These are phyloP conservation scores for Diabrotica virgifera DNA, from an alignment of 1,140 invertebrate genomes.

Conservation along the genomic window DNA sequence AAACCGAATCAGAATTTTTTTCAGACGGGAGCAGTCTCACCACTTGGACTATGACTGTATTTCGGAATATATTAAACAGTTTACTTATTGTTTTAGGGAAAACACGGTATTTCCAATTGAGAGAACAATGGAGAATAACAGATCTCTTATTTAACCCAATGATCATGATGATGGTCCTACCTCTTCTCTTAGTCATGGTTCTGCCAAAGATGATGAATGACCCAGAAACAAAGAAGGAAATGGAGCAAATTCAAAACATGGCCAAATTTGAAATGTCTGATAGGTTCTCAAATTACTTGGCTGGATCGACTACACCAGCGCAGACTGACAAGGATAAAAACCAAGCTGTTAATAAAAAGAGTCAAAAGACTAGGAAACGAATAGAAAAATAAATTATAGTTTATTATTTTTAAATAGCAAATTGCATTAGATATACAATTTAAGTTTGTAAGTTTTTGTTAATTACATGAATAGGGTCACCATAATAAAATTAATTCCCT, in stretches of 20 bases:
- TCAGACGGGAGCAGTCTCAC: no score
- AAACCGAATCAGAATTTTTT: no score
- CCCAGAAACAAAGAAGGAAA: constrained; percentile 91
- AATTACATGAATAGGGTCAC: no score
- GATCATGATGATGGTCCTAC: constrained; percentile 97
- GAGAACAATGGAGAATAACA: constrained; percentile 93
- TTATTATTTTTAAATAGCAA: no score
- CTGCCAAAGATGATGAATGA: constrained; percentile 96
- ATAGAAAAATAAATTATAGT: constrained; percentile 10
- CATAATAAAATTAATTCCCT: no score
- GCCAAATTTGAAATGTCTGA: constrained; percentile 89
- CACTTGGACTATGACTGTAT: no score
- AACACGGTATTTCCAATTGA: constrained; percentile 83
- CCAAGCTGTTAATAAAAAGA: constrained; percentile 10
- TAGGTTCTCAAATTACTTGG: constrained; percentile 77
- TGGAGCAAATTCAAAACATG: constrained; percentile 82
- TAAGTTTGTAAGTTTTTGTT: no score
- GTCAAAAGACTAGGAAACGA: constrained; percentile 11
- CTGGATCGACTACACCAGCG: constrained; percentile 48
- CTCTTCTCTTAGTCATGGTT: constrained; percentile 86
- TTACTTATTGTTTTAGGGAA: not conserved
- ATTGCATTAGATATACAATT: no score
- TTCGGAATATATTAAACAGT: no score
- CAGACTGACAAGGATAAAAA: constrained; percentile 9
- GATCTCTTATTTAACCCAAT: constrained; percentile 96